phyloP scores from a whole-genome alignment of 2,888 invertebrate genomes.

The Lumbricus terrestris region DNA sequence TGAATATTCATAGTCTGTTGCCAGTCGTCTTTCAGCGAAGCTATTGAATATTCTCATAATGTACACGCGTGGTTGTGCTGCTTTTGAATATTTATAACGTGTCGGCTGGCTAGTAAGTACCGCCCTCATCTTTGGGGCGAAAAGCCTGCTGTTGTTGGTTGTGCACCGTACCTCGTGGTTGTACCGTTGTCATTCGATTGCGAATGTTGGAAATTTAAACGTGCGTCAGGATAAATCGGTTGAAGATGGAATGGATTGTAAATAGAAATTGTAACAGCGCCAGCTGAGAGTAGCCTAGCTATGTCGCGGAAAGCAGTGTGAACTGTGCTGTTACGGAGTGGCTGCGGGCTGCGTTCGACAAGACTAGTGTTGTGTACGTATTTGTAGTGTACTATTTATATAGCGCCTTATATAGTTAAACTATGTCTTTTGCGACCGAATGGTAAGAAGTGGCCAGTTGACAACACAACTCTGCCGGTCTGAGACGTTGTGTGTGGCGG shows the following conservation, averaged over 20 bases:
- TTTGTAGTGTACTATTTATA: neutral
- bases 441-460: neutral
- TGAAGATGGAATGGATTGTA: neutral
- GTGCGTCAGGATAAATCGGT: neutral
- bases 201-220: neutral
- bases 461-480: neutral
- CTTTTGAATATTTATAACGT: neutral
- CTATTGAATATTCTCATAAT: neutral
- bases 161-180: neutral
- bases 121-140: neutral
- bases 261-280: neutral
- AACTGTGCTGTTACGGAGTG: neutral
- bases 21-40: neutral
- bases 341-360: neutral
- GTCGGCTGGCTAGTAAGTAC: neutral
- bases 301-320: neutral
- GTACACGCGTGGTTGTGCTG: neutral
- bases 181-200: conserved; percentile 3
- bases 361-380: neutral
- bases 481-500: neutral
- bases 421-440: neutral
- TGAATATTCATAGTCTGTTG: neutral
- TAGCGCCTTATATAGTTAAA: neutral
- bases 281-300: neutral
- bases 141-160: neutral